Base-by-base conservation (phyloP, 2,797 vertebrate genomes). In the Margarornis squamiger region DNA sequence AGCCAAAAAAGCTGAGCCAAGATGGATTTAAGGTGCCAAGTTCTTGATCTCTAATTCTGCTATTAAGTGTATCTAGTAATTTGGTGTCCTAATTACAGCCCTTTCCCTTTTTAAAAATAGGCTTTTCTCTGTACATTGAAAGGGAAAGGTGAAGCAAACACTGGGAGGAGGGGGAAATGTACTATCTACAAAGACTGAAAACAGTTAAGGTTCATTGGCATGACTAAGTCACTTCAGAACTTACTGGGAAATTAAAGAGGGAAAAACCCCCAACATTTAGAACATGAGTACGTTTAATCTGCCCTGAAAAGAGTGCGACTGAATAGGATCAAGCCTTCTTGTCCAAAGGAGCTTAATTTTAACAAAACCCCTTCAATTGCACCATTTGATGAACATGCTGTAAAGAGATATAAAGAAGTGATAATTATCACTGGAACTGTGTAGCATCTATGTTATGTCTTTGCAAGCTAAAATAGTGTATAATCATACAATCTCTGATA, bases 1-100 rank as follows among this genome's bases (percentile, higher is more conserved):
- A 88, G 73, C 20, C 63, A 74, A 73, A 90, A 85, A 57, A 68
- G 55, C 55, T 70, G 77, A 93, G 84, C 34, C 85, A 84, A 90
- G 51, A 86, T 17, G 9, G 73, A 62, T 57, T 36, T 68, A 57
- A 39, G 24, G 46, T 66, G 48, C 52, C 73, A 91, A 72, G 46
- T 80, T 83, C 52, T 80, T 74, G 38, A 86, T 76, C 77, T 83
- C 38, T 38, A 48, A 70, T 88, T 88, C 65, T 74, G 73, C 27
- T 71, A 16, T 74, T 66, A 83, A 91, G 36, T 54, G 46, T 43
- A 67, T 83, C 38, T 32, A 70, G 55, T 49, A 80, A 86, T 93
- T 86, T 66, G 45, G 29, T 74, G 65, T 80, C 80, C 70, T 87
- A 91, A 78, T 83, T 88, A 73, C 59, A 76, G 29, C 29, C 62